phyloP scores from a whole-genome alignment of 2,797 vertebrate genomes.

The Falco novaeseelandiae region DNA sequence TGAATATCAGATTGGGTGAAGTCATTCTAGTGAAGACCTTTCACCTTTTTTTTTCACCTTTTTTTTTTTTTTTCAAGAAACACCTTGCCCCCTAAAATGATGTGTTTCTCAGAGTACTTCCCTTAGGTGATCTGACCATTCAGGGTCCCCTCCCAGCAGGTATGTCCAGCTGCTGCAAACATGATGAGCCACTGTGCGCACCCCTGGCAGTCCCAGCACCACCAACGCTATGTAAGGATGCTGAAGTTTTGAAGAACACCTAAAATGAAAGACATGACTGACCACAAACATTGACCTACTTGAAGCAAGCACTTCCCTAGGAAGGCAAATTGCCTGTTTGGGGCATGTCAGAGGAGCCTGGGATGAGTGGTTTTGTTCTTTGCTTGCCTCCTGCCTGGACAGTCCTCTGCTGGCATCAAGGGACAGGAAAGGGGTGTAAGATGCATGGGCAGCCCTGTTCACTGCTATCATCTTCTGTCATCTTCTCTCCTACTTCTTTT shows the following conservation, averaged over 20 bases:
- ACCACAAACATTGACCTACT: background rate
- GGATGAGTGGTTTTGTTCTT: background rate
- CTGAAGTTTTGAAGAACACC: background rate
- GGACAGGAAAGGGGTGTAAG: background rate
- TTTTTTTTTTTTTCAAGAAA: background rate
- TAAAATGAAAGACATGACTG: background rate
- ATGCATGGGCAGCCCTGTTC: background rate
- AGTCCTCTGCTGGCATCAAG: too few species aligned
- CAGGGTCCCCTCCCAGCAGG: background rate
- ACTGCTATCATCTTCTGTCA: background rate
- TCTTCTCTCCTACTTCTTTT: background rate
- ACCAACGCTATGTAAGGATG: accelerated
- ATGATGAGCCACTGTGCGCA: background rate
- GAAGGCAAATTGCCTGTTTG: background rate
- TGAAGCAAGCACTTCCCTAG: background rate
- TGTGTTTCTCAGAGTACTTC: background rate
- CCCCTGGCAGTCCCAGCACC: background rate
- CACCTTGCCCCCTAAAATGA: background rate
- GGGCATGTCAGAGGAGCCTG: background rate
- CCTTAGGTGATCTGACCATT: background rate
- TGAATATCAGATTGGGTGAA: background rate
- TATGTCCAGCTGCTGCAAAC: background rate
- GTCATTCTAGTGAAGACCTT: background rate
- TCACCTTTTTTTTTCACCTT: background rate
- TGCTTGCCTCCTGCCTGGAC: background rate